phyloP scores from a whole-genome alignment of 2,888 invertebrate genomes.

The Lucinisca nassula region DNA sequence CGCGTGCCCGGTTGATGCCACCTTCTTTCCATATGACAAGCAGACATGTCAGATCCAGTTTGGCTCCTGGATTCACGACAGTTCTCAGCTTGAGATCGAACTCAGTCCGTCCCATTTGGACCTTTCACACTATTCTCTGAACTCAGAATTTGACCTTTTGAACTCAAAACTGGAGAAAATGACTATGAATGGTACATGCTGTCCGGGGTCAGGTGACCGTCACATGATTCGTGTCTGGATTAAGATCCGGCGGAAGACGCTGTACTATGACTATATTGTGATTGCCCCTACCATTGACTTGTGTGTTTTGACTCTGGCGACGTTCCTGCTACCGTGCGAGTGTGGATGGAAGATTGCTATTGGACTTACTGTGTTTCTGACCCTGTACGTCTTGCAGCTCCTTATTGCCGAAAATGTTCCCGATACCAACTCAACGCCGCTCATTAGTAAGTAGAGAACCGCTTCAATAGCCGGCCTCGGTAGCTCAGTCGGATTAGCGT shows the following conservation, averaged over 20 bases:
- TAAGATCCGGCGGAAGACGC: constrained; percentile 82
- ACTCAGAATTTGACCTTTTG: constrained; percentile 84
- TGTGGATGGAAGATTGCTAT: constrained; percentile 87
- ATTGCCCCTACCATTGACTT: constrained; percentile 87
- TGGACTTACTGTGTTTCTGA: constrained; percentile 87
- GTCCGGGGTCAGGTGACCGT: constrained; percentile 79
- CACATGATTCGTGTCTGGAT: constrained; percentile 82
- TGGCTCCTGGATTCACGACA: constrained; percentile 90
- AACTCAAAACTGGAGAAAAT: constrained; percentile 70
- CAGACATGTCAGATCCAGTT: constrained; percentile 93
- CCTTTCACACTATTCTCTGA: constrained; percentile 79
- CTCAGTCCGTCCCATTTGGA: constrained; percentile 71
- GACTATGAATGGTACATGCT: constrained; percentile 73
- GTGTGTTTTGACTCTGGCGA: constrained; percentile 86
- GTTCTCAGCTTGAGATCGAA: constrained; percentile 83
- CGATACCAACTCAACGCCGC: constrained; percentile 87
- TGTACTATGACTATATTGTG: constrained; percentile 87
- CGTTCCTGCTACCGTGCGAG: constrained; percentile 87
- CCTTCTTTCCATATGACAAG: constrained; percentile 93
- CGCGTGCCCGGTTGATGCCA: constrained; percentile 86
- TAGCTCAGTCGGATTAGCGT: no score
- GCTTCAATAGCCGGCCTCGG: no score
- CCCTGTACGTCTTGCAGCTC: constrained; percentile 87
- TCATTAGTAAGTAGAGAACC: constrained; percentile 80
- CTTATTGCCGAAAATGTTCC: constrained; percentile 88